Base-by-base conservation (phyloP, 2,888 invertebrate species). In the Epiblema foenella region DNA sequence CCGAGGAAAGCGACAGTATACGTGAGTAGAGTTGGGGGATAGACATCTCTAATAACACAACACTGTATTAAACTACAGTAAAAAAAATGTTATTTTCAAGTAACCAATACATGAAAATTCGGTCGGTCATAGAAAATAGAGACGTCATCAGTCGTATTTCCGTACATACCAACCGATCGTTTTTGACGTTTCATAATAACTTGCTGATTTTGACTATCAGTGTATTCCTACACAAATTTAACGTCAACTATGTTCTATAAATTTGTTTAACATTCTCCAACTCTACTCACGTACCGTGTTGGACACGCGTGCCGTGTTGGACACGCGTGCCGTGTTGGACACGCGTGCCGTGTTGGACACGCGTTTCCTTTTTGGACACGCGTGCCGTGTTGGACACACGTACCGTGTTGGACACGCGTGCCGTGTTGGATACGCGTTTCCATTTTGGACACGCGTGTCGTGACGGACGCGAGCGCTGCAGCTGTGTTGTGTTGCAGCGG, bases 401-500 rank as follows among this genome's bases (percentile, higher is more conserved):
- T 39, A 12, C 2, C 39, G 39, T 12, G 39, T 12, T 0, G 29
- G 29, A 63, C 33, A 37, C 33, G 12, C n/a, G 4, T 8, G 18
- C 9, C 29, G 33, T 51, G n/a, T n/a, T 0, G 29, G n/a, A 2
- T 10, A 5, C 33, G 33, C 2, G 20, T 33, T 37, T 20, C 8
- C 8, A 46, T 33, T 33, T 33, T 10, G 57, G 10, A 56, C 24
- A n/a, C 56, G 2, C n/a, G 33, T 29, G 15, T 56, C 33, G 56
- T 39, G 39, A 12, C 12, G 39, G 39, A 39, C 39, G 12, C 12
- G 46, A 11, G 11, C n/a, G 66, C 73, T 78, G 80, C 78, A 80
- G 78, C 73, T 75, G 66, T 72, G 60, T 56, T 24, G 73, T 89
- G 87, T 92, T 92, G 83, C 92, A 92, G 93, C 90, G 91, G 76